Base-by-base conservation (phyloP, 2,888 invertebrate genomes). In the Amphipoea lucens region DNA sequence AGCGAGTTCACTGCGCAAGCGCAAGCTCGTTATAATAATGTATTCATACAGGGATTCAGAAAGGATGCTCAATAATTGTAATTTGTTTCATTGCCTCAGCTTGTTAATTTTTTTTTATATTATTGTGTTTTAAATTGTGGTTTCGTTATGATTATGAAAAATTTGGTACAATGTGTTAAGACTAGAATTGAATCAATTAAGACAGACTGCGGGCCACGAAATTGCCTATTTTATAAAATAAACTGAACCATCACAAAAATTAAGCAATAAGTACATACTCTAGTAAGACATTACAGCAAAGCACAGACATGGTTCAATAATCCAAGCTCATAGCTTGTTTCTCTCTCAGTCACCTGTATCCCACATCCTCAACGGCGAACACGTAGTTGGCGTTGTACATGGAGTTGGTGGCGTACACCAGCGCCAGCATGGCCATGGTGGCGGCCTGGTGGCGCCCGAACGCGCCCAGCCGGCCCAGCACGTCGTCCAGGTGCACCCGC, bases 351-450 rank as follows among this genome's bases (percentile, higher is more conserved):
- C 51, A 96, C 96, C 96, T 95, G 91, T 96, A 96, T 42, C 91
- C 92, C 6, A 95, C 94, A 48, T 96, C 95, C 70, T 96, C 96
- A 0, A 96, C 96, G 0, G 96, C 96, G 87, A 96, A 96, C 71
- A 96, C 96, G 63, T 96, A 96, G 90, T 96, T 96, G 79, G 95
- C 94, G 81, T 96, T 96, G 87, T 96, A 96, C 93, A 96, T 96
- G 80, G 97, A 95, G 92, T 96, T 96, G 81, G 96, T 96, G 48
- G 96, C 92, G 89, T 96, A 96, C 29, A 96, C 96, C 67, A 96
- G 92, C 51, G 96, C 94, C 87, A 96, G 90, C 95, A 96, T 94
- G 82, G 92, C 88, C 93, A 95, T 90, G 57, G 96, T 96, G 80
- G 92, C 12, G 62, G 94, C 79, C 92, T 97, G 97, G 93, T 97